These are phyloP conservation scores for Clinocottus analis DNA, from an alignment of 2,113 vertebrate genomes.

Conservation along the genomic window DNA sequence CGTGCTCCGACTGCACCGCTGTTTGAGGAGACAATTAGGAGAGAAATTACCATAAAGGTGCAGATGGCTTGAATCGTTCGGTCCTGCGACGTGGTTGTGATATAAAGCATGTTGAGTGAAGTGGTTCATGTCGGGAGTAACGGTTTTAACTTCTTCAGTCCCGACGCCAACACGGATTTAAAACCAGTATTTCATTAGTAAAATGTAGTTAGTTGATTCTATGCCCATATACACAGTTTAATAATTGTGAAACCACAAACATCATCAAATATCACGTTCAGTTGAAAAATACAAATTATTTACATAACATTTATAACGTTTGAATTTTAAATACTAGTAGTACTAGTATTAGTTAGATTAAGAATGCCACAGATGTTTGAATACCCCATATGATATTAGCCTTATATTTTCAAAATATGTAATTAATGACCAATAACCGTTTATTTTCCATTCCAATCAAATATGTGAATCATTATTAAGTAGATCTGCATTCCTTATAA, in stretches of 20 bases:
- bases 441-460: conserved; percentile 26
- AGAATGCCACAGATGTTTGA: neutral
- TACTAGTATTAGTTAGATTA: neutral
- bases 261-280: too few relatives aligned
- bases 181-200: too few relatives aligned
- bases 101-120: neutral
- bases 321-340: too few relatives aligned
- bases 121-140: neutral
- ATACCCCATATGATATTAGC: neutral
- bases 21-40: conserved; percentile 29
- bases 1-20: neutral
- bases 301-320: too few relatives aligned
- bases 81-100: neutral
- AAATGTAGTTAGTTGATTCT: too few relatives aligned
- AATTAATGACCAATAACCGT: neutral
- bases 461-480: neutral
- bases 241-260: too few relatives aligned
- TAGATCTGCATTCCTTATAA: conserved; percentile 32
- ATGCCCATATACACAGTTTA: too few relatives aligned
- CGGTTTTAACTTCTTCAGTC: neutral
- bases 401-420: neutral
- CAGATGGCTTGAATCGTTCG: conserved; percentile 13
- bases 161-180: neutral
- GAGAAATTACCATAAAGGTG: conserved; percentile 35
- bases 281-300: too few relatives aligned